phyloP scores from a whole-genome alignment of 1,140 invertebrate genomes.

The Saccostrea echinata region DNA sequence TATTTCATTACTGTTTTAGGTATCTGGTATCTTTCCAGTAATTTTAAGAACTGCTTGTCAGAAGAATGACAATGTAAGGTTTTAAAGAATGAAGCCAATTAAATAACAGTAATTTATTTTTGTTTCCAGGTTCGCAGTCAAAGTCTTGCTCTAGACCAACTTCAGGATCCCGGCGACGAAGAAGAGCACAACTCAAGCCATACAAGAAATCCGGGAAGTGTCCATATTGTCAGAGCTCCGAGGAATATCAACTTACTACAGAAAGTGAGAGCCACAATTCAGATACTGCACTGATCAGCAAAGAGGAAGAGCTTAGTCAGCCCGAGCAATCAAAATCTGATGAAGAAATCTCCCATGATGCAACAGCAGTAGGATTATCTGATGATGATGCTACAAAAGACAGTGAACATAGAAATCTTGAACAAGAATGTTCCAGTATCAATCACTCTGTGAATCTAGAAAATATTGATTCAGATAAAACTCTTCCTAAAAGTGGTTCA shows the following conservation, averaged over 20 bases:
- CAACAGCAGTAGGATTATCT: not conserved
- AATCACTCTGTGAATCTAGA: conserved; percentile 8
- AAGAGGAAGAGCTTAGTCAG: conserved; percentile 4
- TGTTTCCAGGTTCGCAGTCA: conserved; percentile 66
- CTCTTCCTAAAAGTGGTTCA: conserved; percentile 11
- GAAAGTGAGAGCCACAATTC: conserved; percentile 74
- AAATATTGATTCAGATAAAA: not conserved
- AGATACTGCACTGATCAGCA: conserved; percentile 67
- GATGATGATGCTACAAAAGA: conserved; percentile 1
- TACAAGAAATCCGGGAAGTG: conserved; percentile 57
- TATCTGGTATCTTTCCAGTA: not conserved
- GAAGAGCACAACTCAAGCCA: conserved; percentile 55
- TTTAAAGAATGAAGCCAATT: not conserved
- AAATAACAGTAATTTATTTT: conserved; percentile 27
- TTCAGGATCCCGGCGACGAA: conserved; percentile 69
- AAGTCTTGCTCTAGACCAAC: conserved; percentile 70
- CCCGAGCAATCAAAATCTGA: not conserved
- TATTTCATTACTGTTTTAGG: not conserved
- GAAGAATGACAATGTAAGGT: not conserved
- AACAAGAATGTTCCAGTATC: not conserved
- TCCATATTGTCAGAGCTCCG: conserved; percentile 66
- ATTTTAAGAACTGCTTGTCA: not conserved
- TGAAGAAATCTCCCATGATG: not conserved
- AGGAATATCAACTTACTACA: conserved; percentile 72
- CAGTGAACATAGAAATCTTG: not conserved